These are phyloP conservation scores for Drepana arcuata DNA, from an alignment of 1,140 invertebrate species.

Conservation along the genomic window DNA sequence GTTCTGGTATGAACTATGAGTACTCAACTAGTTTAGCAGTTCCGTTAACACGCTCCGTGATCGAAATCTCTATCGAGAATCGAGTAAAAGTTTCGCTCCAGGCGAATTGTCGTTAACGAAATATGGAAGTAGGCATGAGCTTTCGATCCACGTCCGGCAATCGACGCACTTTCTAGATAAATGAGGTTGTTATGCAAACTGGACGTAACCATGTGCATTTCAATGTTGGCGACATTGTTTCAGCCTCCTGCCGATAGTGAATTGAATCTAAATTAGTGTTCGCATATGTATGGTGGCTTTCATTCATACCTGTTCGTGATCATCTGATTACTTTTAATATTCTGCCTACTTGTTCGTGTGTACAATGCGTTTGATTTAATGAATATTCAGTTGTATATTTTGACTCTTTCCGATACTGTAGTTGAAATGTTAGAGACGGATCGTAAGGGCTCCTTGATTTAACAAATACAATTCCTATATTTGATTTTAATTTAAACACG, in stretches of 20 bases:
- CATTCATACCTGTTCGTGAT: too few species aligned
- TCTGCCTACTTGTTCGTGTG: too few species aligned
- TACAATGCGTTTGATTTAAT: too few species aligned
- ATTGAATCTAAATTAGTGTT: constrained; percentile 42
- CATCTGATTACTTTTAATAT: too few species aligned
- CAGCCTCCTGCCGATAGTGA: constrained; percentile 10
- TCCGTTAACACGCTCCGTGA: constrained; percentile 30
- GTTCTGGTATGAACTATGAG: constrained; percentile 38
- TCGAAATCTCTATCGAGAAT: constrained; percentile 40
- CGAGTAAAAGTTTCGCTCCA: constrained; percentile 56
- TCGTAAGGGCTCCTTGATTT: too few species aligned
- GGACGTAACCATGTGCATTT: constrained; percentile 56
- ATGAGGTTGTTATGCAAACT: constrained; percentile 61
- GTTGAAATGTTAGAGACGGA: too few species aligned
- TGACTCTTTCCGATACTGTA: too few species aligned
- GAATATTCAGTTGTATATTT: too few species aligned
- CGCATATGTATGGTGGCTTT: too few species aligned
- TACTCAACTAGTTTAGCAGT: constrained; percentile 46
- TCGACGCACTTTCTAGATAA: constrained; percentile 63
- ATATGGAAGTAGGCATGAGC: constrained; percentile 58
- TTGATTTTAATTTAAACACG: too few species aligned
- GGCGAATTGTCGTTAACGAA: constrained; percentile 44
- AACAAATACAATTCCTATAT: too few species aligned
- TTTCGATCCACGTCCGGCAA: constrained; percentile 58
- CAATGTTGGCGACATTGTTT: constrained; percentile 42